Percentiles rank a stretch among this genome's conserved stretches.
Conservation (phyloP, 2,113 vertebrate genomes). For the Bos indicus region DNA sequence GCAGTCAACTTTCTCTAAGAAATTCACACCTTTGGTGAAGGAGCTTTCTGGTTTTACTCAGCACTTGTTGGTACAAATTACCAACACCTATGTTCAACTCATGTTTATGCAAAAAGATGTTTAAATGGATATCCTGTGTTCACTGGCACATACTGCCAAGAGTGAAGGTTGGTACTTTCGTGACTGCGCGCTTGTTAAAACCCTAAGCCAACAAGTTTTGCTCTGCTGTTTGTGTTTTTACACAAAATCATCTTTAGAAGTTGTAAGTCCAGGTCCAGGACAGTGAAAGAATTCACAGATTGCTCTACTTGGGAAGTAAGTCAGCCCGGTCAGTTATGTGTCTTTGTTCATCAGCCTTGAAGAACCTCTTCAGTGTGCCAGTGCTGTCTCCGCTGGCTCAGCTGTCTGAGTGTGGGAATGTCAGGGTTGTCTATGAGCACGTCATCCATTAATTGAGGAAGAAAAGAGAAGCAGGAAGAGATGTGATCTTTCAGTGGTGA, state of each 20-base stretch:
- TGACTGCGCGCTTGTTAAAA: neutral
- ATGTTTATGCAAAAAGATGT: constrained; percentile 35
- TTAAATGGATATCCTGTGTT: constrained; percentile 33
- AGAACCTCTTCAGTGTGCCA: neutral
- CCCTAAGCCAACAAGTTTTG: neutral
- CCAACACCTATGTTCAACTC: neutral
- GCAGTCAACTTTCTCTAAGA: constrained; percentile 22
- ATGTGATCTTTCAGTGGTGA: neutral
- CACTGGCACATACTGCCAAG: constrained; percentile 10
- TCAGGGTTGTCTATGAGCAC: neutral
- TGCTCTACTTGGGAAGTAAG: neutral
- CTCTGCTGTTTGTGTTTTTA: neutral
- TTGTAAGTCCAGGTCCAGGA: neutral
- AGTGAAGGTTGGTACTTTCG: neutral
- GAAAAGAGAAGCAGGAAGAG: neutral
- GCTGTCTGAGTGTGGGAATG: neutral
- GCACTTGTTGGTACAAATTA: neutral
- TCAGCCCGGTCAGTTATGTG: neutral
- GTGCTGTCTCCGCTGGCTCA: neutral
- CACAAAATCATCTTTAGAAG: neutral
- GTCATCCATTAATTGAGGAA: neutral
- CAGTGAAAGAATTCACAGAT: neutral
- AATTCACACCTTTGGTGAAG: constrained; percentile 8
- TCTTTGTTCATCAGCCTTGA: neutral
- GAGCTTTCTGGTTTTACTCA: constrained; percentile 24